Percentiles rank a stretch among this genome's conserved stretches.
phyloP scores from a whole-genome alignment of 23 tunicate genomes.

The Diplosoma virens region DNA sequence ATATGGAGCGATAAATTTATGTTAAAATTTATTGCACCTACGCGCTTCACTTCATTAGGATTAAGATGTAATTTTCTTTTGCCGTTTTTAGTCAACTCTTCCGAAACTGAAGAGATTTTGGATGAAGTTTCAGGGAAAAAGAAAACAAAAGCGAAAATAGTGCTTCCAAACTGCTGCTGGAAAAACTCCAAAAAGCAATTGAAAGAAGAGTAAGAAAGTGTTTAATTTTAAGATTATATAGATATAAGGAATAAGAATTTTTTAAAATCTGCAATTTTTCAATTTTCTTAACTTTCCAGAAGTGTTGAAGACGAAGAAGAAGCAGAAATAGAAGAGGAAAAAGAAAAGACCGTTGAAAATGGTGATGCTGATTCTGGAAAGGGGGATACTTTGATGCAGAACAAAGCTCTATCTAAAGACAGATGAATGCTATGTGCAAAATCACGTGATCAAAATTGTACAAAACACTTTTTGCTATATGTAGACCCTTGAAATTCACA shows the following conservation, averaged over 20 bases:
- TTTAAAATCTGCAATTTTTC: not conserved
- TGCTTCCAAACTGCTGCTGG: conserved; percentile 47
- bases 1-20: too few species aligned
- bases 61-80: too few species aligned
- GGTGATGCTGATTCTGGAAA: conserved; percentile 20
- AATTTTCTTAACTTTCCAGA: not conserved
- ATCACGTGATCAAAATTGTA: too few species aligned
- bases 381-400: conserved; percentile 12
- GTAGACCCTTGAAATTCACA: too few species aligned
- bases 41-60: too few species aligned
- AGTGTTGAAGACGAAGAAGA: not conserved
- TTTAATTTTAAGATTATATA: not conserved
- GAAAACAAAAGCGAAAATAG: conserved; percentile 27
- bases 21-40: too few species aligned
- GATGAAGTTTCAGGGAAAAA: conserved; percentile 30
- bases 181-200: conserved; percentile 43
- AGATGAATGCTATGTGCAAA: too few species aligned
- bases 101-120: too few species aligned
- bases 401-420: too few species aligned
- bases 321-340: not conserved
- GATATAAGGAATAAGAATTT: not conserved
- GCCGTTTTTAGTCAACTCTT: too few species aligned
- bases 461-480: too few species aligned
- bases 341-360: not conserved
- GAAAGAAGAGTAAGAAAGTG: conserved; percentile 25